Evolutionary conservation across 2,113 vertebrate genomes (phyloP), one percentile per base, ranked within the genome.

Genomic region (Grallaria varia): DNA sequence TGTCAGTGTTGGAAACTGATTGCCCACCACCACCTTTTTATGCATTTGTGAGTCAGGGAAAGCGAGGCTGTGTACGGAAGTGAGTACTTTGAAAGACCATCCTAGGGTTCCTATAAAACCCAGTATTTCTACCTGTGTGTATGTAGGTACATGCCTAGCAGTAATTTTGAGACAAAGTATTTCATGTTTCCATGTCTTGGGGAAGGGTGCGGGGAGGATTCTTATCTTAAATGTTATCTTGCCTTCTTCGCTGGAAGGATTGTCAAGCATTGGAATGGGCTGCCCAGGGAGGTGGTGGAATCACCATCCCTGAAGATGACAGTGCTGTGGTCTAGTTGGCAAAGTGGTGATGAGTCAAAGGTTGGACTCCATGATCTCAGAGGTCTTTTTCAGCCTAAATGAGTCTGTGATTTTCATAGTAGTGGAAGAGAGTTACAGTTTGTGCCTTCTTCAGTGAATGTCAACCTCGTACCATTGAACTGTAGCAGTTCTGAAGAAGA

Each of bases 1-100:
- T 68, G 33, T 63, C 1, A 1, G 2, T 47, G 5, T 0, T 49
- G 40, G 74, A 67, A 89, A 27, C 1, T 53, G 14, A 17, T 84
- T 62, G 4, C 1, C 10, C 9, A 28, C 15, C 20, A 6, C 4
- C 15, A 14, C 9, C 2, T 55, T 45, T 52, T 55, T 39, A 0
- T 37, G 16, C 9, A 4, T 58, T 8, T 75, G 13, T 76, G 37
- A 11, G 14, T 18, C 3, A 25, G 14, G 30, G 18, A 75, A 33
- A 8, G 8, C 28, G 13, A 53, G 33, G 23, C 14, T 78, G 12
- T 18, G 0, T 2, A 2, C 6, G 20, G 24, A 66, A 86, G 6
- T 1, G 12, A 35, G 4, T 39, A 10, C 20, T 84, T 62, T 35
- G 37, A 39, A 63, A 75, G 16, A 23, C 52, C 14, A 0, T 72